Conservation (phyloP, 1,140 invertebrate genomes). For the Schmidtea mediterranea region DNA sequence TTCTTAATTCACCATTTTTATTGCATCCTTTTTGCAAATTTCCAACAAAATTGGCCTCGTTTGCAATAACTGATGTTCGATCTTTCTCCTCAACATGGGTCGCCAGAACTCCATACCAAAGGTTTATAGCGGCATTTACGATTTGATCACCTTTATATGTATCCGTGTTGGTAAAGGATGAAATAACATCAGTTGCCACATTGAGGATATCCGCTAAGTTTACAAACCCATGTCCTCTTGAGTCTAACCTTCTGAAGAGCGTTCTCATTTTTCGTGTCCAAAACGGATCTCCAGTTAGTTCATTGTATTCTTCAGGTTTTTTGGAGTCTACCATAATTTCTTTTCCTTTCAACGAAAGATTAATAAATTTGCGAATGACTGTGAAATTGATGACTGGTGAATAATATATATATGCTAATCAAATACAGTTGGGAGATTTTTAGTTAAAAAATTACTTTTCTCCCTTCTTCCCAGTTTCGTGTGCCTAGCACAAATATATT, state of each 20-base stretch:
- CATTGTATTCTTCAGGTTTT: background rate
- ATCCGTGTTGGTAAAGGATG: background rate
- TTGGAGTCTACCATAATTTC: background rate
- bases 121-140: slow-evolving; percentile 2
- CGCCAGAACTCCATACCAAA: slow-evolving; percentile 4
- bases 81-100: background rate
- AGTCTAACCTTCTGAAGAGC: background rate
- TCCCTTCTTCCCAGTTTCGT: too few species aligned
- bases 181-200: background rate
- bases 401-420: too few species aligned
- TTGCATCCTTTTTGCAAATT: slow-evolving; percentile 1
- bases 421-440: too few species aligned
- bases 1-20: slow-evolving; percentile 1
- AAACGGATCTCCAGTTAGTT: background rate
- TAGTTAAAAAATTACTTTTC: too few species aligned
- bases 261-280: slow-evolving; percentile 5
- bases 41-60: background rate
- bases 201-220: background rate
- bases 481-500: too few species aligned
- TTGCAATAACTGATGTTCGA: background rate
- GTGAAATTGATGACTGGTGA: too few species aligned
- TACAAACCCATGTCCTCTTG: slow-evolving; percentile 1
- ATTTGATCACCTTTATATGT: slow-evolving; percentile 1
- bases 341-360: too few species aligned
- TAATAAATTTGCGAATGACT: too few species aligned